phyloP scores from a whole-genome alignment of 2,888 invertebrate genomes.

The Drosophila heteroneura region DNA sequence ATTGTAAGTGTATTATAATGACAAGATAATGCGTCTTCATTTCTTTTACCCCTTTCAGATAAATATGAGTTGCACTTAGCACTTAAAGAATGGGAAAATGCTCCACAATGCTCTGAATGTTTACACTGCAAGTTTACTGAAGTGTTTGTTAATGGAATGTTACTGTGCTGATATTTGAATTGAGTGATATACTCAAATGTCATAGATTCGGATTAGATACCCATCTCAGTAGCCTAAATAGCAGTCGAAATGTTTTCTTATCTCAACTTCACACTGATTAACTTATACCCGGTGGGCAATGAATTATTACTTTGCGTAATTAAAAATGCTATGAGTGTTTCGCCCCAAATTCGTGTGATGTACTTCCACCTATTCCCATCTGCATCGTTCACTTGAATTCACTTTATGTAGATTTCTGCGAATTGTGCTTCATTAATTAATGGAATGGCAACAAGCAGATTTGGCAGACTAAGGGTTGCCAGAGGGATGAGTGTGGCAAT shows the following conservation, averaged over 20 bases:
- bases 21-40: slow-evolving; percentile 41
- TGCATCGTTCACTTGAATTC: slow-evolving; percentile 18
- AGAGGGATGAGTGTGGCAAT: slow-evolving; percentile 10
- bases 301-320: not conserved
- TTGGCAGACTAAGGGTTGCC: slow-evolving; percentile 58
- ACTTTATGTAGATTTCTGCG: slow-evolving; percentile 18
- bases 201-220: not conserved
- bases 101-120: not conserved
- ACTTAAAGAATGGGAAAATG: slow-evolving; percentile 1
- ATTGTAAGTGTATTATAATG: slow-evolving; percentile 34
- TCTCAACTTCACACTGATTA: not conserved
- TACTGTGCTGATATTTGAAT: not conserved
- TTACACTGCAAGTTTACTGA: not conserved
- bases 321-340: not conserved
- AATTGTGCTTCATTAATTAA: slow-evolving; percentile 18
- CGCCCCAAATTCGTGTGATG: slow-evolving; percentile 11
- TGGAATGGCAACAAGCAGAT: slow-evolving; percentile 8
- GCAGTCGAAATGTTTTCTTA: not conserved
- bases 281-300: not conserved
- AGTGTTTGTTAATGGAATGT: not conserved
- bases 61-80: not conserved
- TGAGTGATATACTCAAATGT: not conserved
- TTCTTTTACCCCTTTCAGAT: slow-evolving; percentile 1
- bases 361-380: slow-evolving; percentile 13
- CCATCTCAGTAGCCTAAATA: not conserved